phyloP scores from a whole-genome alignment of 2,797 vertebrate species.

The Malacoraja senta region DNA sequence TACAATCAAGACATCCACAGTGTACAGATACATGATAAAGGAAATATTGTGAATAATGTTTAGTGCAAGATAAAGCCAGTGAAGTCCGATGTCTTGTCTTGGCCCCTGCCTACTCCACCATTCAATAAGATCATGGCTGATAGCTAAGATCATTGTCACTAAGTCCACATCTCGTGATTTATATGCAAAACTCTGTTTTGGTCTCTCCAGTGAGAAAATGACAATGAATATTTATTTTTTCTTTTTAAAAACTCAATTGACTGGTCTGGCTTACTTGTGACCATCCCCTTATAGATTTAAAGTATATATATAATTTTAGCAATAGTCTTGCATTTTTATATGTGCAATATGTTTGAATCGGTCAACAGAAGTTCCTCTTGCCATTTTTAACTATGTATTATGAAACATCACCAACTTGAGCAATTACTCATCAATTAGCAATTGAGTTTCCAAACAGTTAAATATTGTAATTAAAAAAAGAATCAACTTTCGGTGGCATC shows the following conservation, averaged over 20 bases:
- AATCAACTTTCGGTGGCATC: not conserved
- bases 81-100: no score
- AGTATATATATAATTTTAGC: not conserved
- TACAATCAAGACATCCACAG: no score
- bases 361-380: not conserved
- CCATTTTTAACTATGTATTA: not conserved
- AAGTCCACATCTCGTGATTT: no score
- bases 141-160: no score
- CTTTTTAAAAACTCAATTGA: not conserved
- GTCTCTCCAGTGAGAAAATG: not conserved
- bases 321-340: not conserved
- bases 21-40: no score
- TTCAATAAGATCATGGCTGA: no score
- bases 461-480: not conserved
- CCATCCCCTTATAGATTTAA: not conserved
- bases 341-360: no score
- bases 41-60: no score
- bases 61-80: no score
- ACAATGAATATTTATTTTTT: not conserved
- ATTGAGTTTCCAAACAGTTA: not conserved
- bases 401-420: not conserved
- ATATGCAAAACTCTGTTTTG: no score
- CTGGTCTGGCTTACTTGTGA: not conserved
- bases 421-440: not conserved
- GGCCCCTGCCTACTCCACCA: no score